These are phyloP conservation scores for Dioctria rufipes DNA, from an alignment of 2,888 invertebrate species.

Conservation along the genomic window DNA sequence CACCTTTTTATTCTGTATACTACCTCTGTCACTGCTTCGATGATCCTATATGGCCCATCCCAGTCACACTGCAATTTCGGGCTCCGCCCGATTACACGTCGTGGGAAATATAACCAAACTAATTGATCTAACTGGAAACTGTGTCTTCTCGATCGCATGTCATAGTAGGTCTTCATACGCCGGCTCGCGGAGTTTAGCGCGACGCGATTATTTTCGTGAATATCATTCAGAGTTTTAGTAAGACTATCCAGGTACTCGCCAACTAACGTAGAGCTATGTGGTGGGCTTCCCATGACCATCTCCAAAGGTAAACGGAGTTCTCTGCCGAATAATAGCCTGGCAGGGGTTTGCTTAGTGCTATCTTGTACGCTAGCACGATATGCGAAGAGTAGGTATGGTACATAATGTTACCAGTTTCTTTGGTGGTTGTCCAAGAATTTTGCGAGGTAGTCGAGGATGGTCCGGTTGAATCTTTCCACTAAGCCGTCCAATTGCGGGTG, in stretches of 20 bases:
- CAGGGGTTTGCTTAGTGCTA: constrained; percentile 52
- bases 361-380: constrained; percentile 49
- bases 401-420: too few relatives aligned
- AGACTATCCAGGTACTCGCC: neutral
- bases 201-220: neutral
- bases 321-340: constrained; percentile 54
- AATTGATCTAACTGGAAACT: neutral
- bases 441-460: too few relatives aligned
- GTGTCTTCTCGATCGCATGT: neutral
- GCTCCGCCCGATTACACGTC: too few relatives aligned
- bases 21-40: neutral
- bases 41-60: neutral
- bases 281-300: constrained; percentile 34
- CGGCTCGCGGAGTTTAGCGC: neutral
- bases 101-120: too few relatives aligned
- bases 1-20: neutral
- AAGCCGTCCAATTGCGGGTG: too few relatives aligned
- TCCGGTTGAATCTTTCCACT: too few relatives aligned
- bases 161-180: neutral
- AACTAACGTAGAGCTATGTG: neutral
- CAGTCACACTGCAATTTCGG: too few relatives aligned
- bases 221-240: neutral
- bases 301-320: constrained; percentile 56
- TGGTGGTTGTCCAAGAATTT: too few relatives aligned
- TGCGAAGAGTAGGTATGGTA: constrained; percentile 5